These are phyloP conservation scores for Patella ulyssiponensis DNA, from an alignment of 2,888 invertebrate genomes.

Conservation along the genomic window DNA sequence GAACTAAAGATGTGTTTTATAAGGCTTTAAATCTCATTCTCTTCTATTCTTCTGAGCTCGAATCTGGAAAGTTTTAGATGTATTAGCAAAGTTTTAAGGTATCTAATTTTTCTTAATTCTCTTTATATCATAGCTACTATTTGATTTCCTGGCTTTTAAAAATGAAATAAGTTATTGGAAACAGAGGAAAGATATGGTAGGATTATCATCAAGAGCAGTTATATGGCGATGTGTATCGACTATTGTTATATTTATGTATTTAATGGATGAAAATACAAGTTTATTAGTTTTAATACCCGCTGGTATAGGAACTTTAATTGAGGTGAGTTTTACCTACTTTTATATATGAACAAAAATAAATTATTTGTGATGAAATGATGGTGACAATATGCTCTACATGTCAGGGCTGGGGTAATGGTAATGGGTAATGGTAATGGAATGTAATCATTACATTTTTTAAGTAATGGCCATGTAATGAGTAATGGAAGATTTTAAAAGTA, in stretches of 20 bases:
- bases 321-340: constrained; percentile 76
- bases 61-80: not conserved
- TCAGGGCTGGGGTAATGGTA: too few relatives aligned
- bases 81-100: not conserved
- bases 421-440: too few relatives aligned
- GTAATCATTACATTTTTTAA: too few relatives aligned
- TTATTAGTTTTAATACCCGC: constrained; percentile 88
- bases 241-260: constrained; percentile 89
- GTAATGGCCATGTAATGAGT: too few relatives aligned
- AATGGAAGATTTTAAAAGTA: too few relatives aligned
- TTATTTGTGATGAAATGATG: too few relatives aligned
- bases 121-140: constrained; percentile 75
- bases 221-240: constrained; percentile 93
- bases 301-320: constrained; percentile 89
- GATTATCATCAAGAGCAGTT: constrained; percentile 88
- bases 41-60: not conserved
- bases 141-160: constrained; percentile 97
- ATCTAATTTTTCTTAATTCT: constrained; percentile 1
- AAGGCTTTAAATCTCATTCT: not conserved
- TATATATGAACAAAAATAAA: too few relatives aligned
- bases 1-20: not conserved
- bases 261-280: constrained; percentile 93
- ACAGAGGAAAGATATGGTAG: constrained; percentile 85
- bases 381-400: too few relatives aligned
- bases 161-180: constrained; percentile 98